Conservation (phyloP, 2,113 vertebrate genomes). For the Gymnobelideus leadbeateri region DNA sequence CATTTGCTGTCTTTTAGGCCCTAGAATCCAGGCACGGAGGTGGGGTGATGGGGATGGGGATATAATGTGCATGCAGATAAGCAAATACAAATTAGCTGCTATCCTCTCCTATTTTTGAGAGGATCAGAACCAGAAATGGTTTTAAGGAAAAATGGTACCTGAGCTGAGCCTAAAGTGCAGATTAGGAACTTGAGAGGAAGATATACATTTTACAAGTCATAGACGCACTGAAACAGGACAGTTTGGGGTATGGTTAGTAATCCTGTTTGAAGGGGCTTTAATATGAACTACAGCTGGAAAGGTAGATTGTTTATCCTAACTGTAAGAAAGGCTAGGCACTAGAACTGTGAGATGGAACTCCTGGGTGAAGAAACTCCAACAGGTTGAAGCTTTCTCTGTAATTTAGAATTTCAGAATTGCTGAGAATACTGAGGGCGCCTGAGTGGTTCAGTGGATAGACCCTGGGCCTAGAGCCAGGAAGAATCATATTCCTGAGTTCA, state of each 20-base stretch:
- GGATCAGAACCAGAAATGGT: not conserved
- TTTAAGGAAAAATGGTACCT: not conserved
- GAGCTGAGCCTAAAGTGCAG: no score
- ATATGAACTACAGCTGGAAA: not conserved
- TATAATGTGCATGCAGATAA: not conserved
- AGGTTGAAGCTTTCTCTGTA: not conserved
- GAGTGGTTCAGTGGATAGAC: no score
- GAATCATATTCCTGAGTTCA: no score
- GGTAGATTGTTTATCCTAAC: not conserved
- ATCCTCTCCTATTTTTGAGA: not conserved
- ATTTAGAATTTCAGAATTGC: not conserved
- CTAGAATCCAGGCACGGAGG: no score
- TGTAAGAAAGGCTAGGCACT: not conserved
- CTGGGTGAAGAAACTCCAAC: not conserved
- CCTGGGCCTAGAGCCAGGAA: no score
- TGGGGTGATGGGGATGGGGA: not conserved
- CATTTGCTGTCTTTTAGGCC: no score
- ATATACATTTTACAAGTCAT: not conserved
- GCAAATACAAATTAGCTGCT: not conserved
- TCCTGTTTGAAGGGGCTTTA: not conserved
- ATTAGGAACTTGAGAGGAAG: not conserved
- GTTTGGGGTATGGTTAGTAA: not conserved
- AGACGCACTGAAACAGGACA: not conserved
- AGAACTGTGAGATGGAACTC: not conserved
- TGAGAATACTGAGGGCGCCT: not conserved